These are phyloP conservation scores for Leuctra nigra DNA, from an alignment of 2,888 invertebrate genomes.

Conservation along the genomic window DNA sequence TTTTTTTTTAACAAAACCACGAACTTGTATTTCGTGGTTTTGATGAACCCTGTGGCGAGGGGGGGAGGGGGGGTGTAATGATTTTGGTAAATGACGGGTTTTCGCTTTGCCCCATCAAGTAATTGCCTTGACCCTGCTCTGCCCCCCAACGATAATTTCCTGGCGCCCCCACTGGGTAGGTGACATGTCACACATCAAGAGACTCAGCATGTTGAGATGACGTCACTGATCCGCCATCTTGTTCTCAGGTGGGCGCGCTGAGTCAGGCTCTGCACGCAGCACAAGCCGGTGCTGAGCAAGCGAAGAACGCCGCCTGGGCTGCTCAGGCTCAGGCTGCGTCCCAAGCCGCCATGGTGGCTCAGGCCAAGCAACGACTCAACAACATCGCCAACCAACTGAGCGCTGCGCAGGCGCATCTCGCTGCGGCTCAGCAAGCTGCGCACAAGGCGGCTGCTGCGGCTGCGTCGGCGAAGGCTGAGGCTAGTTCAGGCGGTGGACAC, in stretches of 20 bases:
- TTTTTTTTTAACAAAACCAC: too few species aligned
- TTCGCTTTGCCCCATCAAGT: too few species aligned
- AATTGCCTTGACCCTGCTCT: too few species aligned
- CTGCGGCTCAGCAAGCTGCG: constrained; percentile 1
- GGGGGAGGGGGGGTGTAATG: too few species aligned
- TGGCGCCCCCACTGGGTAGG: too few species aligned
- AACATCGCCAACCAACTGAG: not conserved
- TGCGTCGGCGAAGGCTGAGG: not conserved
- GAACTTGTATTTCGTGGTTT: too few species aligned
- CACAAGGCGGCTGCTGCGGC: not conserved
- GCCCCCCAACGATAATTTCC: too few species aligned
- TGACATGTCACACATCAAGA: too few species aligned
- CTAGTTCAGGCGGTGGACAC: not conserved
- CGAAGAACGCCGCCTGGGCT: not conserved
- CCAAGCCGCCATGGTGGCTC: not conserved
- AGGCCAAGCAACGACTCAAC: not conserved
- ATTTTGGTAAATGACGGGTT: too few species aligned
- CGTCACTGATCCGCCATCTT: too few species aligned
- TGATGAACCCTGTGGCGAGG: too few species aligned
- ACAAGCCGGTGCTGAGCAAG: not conserved
- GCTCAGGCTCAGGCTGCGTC: not conserved
- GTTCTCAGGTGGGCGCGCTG: not conserved
- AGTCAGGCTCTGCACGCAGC: not conserved
- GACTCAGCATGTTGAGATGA: too few species aligned
- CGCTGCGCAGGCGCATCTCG: not conserved